Conservation (phyloP, 2,797 vertebrate genomes). For the Poeciliopsis presidionis region DNA sequence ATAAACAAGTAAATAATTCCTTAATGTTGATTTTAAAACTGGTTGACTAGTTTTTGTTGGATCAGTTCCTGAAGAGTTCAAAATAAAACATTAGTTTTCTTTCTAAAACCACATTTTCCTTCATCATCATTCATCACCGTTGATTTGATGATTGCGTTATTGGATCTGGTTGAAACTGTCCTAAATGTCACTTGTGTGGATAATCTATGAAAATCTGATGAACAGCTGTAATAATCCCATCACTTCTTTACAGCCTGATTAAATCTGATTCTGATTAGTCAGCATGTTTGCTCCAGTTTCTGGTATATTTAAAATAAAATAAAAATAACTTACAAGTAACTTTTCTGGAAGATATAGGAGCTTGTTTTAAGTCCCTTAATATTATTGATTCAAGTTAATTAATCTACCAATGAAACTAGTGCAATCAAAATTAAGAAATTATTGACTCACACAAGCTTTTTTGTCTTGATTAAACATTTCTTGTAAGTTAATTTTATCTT, state of each 20-base stretch:
- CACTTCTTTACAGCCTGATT: not conserved
- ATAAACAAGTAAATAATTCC: no score
- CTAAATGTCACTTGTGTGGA: not conserved
- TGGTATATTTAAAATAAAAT: no score
- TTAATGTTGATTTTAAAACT: no score
- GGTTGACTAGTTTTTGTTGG: constrained; percentile 27
- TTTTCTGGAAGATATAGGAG: no score
- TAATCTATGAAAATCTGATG: not conserved
- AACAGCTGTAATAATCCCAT: not conserved
- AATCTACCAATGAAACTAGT: no score
- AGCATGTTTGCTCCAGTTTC: not conserved
- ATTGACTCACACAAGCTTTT: no score
- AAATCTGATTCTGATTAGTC: constrained; percentile 11
- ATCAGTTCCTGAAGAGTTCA: constrained; percentile 21
- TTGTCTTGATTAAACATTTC: no score
- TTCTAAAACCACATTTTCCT: constrained; percentile 4
- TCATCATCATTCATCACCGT: not conserved
- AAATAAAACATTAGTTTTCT: constrained; percentile 13
- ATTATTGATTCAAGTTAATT: no score
- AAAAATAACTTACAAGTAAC: no score
- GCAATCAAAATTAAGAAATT: no score
- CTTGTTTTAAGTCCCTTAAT: no score
- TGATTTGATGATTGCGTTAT: not conserved
- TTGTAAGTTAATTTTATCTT: no score
- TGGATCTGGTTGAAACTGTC: not conserved